These are phyloP conservation scores for Caenorhabditis drosophilae DNA, from an alignment of 2,888 invertebrate species.

Conservation along the genomic window DNA sequence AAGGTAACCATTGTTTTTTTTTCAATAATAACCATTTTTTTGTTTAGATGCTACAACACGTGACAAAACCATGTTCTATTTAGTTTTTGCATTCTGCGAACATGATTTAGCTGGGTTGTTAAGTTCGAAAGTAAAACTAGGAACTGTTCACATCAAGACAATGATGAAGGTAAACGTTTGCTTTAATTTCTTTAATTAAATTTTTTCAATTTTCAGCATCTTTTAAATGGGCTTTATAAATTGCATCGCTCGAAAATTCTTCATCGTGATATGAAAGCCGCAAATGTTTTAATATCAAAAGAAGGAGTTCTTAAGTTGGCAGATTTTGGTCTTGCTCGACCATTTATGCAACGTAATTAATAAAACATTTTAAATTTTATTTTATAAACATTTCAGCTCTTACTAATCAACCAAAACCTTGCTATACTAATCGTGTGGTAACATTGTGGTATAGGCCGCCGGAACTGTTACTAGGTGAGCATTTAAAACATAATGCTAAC, in stretches of 20 bases:
- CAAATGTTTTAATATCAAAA: conserved; percentile 94
- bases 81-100: conserved; percentile 98
- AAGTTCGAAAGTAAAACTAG: conserved; percentile 92
- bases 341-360: conserved; percentile 42
- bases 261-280: conserved; percentile 97
- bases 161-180: conserved; percentile 76
- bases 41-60: conserved; percentile 16
- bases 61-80: conserved; percentile 82
- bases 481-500: too few relatives aligned
- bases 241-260: conserved; percentile 89
- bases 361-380: too few relatives aligned
- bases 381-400: conserved; percentile 4
- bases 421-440: conserved; percentile 94
- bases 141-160: conserved; percentile 93
- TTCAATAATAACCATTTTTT: too few relatives aligned
- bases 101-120: conserved; percentile 95
- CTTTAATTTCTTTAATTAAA: background rate
- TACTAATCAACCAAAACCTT: conserved; percentile 8
- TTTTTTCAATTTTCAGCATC: conserved; percentile 36
- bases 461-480: conserved; percentile 61
- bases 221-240: conserved; percentile 78
- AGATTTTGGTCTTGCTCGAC: conserved; percentile 94
- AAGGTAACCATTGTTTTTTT: conserved; percentile 73
- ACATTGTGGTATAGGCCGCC: conserved; percentile 88
- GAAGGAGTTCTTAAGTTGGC: conserved; percentile 91